phyloP scores from a whole-genome alignment of 2,797 vertebrate genomes.

The Sebastes hopkinsi region DNA sequence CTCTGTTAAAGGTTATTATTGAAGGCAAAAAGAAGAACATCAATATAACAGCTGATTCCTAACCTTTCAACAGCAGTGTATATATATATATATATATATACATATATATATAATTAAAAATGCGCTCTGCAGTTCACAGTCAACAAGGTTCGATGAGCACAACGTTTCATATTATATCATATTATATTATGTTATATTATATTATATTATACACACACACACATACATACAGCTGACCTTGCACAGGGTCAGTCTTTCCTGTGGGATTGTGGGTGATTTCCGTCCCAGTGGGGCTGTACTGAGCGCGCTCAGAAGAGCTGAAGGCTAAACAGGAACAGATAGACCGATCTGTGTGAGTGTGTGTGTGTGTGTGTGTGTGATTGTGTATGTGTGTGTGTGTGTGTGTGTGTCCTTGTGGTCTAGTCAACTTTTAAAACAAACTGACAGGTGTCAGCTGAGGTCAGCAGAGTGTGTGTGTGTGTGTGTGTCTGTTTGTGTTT shows the following conservation, averaged over 20 bases:
- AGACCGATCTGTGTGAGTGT: neutral
- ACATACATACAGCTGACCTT: neutral
- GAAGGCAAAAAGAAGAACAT: too few species aligned
- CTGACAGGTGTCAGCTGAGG: constrained; percentile 36
- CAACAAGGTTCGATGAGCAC: too few species aligned
- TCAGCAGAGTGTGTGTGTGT: constrained; percentile 14
- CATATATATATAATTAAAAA: too few species aligned
- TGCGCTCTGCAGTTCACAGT: too few species aligned
- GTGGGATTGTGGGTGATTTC: constrained; percentile 16
- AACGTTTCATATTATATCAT: too few species aligned
- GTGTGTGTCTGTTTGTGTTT: neutral
- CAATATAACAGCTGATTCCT: too few species aligned
- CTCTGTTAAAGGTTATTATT: too few species aligned
- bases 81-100: too few species aligned
- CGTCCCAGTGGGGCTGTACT: neutral
- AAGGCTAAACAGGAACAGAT: constrained; percentile 6
- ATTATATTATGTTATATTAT: too few species aligned
- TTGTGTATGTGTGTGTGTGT: too few species aligned
- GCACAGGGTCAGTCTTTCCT: neutral
- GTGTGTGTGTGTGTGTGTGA: neutral
- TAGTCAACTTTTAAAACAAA: constrained; percentile 24
- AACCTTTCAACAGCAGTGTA: too few species aligned
- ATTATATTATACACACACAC: neutral
- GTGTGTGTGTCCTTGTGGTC: neutral
- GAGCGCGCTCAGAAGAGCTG: neutral